Base-by-base conservation (phyloP, 2,797 vertebrate genomes). In the Leucoraja ocellata region DNA sequence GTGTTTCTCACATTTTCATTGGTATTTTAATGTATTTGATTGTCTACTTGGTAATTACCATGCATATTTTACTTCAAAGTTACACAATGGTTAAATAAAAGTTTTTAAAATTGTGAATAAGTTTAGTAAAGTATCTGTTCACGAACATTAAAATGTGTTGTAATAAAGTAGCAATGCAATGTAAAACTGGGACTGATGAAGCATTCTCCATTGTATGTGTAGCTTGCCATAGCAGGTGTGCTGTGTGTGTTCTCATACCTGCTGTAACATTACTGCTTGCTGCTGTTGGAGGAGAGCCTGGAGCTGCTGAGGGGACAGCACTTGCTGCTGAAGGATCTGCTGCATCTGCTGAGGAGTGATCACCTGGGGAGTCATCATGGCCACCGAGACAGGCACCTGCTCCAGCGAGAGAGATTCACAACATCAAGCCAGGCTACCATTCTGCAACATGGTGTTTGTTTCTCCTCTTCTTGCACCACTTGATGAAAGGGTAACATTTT, bases 281-380 rank as follows among this genome's bases (percentile, higher is more conserved):
- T 99, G 99, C 95, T 99, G 98, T 94, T 99, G 99, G 93, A 99
- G 98, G 95, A 99, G 97, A 92, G 98, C 98, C 96, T 99, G 99
- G 94, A 99, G 98, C 96, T 99, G 99, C 96, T 99, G 99, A 0
- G 99, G 98, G 95, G 98, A 99, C 93, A 99, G 97, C 93, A 99
- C 98, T 97, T 99, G 99, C 97, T 99, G 99, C 96, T 99, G 99
- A 94, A 99, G 98, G 95, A 99, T 99, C 96, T 99, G 98, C 97
- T 99, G 98, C 98, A 99, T 99, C 96, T 99, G 98, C 96, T 99
- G 99, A 94, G 98, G 99, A 94, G 98, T 99, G 96, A 99, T 99
- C 97, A 99, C 98, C 98, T 99, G 99, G 96, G 99, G 98, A 96
- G 98, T 99, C 98, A 99, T 99, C 98, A 99, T 99, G 98, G 99